A percentile compares a stretch with the other conserved stretches of the same genome.
Conservation (phyloP, 2,888 invertebrate species). For the Spialia ferax region DNA sequence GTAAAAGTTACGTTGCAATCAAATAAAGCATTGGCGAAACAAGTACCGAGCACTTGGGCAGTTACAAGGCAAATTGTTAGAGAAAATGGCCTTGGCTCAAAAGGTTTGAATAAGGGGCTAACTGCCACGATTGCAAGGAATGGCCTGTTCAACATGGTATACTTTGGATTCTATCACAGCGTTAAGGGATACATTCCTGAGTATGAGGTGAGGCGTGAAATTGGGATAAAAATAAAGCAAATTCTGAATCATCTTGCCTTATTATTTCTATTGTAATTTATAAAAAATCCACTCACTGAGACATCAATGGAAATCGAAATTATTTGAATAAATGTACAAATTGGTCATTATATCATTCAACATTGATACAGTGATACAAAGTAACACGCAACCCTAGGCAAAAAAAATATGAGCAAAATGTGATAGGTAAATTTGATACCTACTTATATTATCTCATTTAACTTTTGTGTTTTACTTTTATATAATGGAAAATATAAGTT, state of each 20-base stretch:
- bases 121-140: slow-evolving; percentile 96
- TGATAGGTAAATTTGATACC: neutral
- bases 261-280: neutral
- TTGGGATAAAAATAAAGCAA: neutral
- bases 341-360: too few species aligned
- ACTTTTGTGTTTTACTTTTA: neutral
- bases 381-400: too few species aligned
- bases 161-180: slow-evolving; percentile 98
- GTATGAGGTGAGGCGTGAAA: slow-evolving; percentile 79
- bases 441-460: neutral
- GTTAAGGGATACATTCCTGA: slow-evolving; percentile 92
- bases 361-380: too few species aligned
- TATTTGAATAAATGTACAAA: too few species aligned
- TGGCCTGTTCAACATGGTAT: slow-evolving; percentile 97
- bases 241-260: neutral
- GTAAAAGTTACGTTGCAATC: slow-evolving; percentile 97
- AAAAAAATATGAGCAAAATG: too few species aligned
- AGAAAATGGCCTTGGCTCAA: slow-evolving; percentile 91
- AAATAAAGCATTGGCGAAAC: slow-evolving; percentile 88
- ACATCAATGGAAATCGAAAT: too few species aligned
- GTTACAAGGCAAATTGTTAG: slow-evolving; percentile 93
- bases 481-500: neutral
- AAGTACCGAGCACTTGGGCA: slow-evolving; percentile 91
- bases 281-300: neutral
- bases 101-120: slow-evolving; percentile 95